These are phyloP conservation scores for honey bee (Apis mellifera) DNA, from an alignment of 1,140 invertebrate species.

Conservation along the genomic window Amel_HAv3.1 CM009945.2:2532501-2533000, in stretches of 20 bases:
- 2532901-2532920: neutral
- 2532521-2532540: neutral
- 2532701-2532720: neutral
- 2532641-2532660: neutral
- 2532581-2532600: neutral
- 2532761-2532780: neutral
- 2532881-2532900: neutral
- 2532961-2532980: neutral
- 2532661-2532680: neutral
- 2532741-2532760: neutral
- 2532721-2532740: neutral
- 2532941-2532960: too few relatives aligned
- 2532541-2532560: neutral
- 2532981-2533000: neutral
- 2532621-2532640: too few relatives aligned
- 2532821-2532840: neutral
- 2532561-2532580: neutral
- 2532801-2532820: neutral
- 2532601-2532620: neutral
- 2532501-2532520: constrained; percentile 19
- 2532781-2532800: neutral
- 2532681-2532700: too few relatives aligned
- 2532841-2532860: neutral
- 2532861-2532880: constrained; percentile 5
- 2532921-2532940: neutral